Evolutionary conservation across 2,888 invertebrate species (phyloP).

Genomic region (Leptinotarsa juncta): DNA sequence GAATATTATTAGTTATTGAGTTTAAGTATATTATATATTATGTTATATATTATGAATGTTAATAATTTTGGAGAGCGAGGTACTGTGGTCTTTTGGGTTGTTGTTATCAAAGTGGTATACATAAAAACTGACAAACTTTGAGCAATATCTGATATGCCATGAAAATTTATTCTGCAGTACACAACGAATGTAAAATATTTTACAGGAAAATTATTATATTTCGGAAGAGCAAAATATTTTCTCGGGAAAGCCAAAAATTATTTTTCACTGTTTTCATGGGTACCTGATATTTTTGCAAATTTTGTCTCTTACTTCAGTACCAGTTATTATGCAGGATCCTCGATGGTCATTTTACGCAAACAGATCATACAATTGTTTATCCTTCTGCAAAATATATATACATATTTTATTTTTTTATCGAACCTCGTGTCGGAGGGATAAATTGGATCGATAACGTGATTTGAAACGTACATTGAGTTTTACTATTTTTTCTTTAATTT

Average conservation of each 20-base stretch:
- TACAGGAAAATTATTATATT: not conserved
- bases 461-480: slow-evolving; percentile 36
- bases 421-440: slow-evolving; percentile 20
- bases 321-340: slow-evolving; percentile 60
- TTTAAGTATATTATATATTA: slow-evolving; percentile 60
- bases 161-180: slow-evolving; percentile 11
- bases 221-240: not conserved
- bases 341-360: slow-evolving; percentile 48
- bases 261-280: not conserved
- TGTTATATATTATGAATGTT: slow-evolving; percentile 53
- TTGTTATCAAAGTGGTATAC: slow-evolving; percentile 52
- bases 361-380: slow-evolving; percentile 36
- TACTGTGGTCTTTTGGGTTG: slow-evolving; percentile 63
- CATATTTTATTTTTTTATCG: slow-evolving; percentile 40
- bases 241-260: not conserved
- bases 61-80: slow-evolving; percentile 57
- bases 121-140: slow-evolving; percentile 26
- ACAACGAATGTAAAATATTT: slow-evolving; percentile 8
- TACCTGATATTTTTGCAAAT: slow-evolving; percentile 4
- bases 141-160: slow-evolving; percentile 33
- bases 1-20: slow-evolving; percentile 58
- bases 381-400: slow-evolving; percentile 24
- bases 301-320: slow-evolving; percentile 45
- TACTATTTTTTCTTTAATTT: slow-evolving; percentile 36
- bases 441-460: slow-evolving; percentile 24